Percentiles rank a stretch among this genome's conserved stretches.
These are phyloP conservation scores for Onthophagus taurus DNA, from an alignment of 1,140 invertebrate species.

Conservation along the genomic window DNA sequence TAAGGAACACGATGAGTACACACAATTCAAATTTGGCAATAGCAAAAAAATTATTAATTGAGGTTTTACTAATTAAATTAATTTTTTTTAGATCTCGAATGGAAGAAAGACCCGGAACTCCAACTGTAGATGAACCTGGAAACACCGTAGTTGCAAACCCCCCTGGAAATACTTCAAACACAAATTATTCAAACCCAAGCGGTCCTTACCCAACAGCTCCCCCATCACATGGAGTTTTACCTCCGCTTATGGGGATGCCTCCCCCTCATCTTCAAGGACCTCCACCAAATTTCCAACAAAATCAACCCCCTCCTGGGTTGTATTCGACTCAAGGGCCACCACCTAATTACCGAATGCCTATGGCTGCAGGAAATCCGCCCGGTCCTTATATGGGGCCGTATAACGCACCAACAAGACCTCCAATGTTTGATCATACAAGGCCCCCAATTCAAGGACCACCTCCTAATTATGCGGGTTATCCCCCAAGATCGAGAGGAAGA, in stretches of 20 bases:
- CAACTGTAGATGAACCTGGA: conserved; percentile 54
- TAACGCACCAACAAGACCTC: conserved; percentile 21
- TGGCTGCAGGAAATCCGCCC: conserved; percentile 19
- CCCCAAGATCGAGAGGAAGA: conserved; percentile 32
- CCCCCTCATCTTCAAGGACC: conserved; percentile 16
- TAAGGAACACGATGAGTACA: too few species aligned
- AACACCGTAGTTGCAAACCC: conserved; percentile 24
- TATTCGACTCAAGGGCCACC: conserved; percentile 25
- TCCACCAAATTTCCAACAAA: conserved; percentile 10
- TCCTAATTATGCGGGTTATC: conserved; percentile 20
- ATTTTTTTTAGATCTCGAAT: conserved; percentile 8
- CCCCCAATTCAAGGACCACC: conserved; percentile 28
- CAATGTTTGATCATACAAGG: conserved; percentile 29
- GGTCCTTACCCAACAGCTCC: conserved; percentile 17
- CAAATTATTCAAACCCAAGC: conserved; percentile 10
- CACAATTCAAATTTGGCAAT: too few species aligned
- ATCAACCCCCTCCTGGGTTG: conserved; percentile 17
- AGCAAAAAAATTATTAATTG: too few species aligned
- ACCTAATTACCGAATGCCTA: conserved; percentile 33
- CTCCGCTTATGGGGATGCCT: conserved; percentile 19
- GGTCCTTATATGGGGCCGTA: conserved; percentile 28
- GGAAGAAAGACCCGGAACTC: conserved; percentile 59
- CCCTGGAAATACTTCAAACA: conserved; percentile 13
- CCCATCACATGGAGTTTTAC: conserved; percentile 12
- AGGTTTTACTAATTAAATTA: too few species aligned